These are phyloP conservation scores for Rhamnusium bicolor DNA, from an alignment of 2,888 invertebrate genomes.

Conservation along the genomic window DNA sequence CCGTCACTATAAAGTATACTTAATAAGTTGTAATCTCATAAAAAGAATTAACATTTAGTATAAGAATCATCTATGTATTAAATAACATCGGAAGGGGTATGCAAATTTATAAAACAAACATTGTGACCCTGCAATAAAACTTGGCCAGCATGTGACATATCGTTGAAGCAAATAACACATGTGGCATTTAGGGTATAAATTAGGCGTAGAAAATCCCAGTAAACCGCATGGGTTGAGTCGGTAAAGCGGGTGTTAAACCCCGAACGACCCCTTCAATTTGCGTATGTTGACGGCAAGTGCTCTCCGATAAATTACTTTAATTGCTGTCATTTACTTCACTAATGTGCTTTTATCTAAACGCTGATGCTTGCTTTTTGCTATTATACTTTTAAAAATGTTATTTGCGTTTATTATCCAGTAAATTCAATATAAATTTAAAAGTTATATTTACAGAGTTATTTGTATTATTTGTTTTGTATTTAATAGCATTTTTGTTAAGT, in stretches of 20 bases:
- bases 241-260: slow-evolving; percentile 48
- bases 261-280: slow-evolving; percentile 61
- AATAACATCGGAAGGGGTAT: slow-evolving; percentile 33
- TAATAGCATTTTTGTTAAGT: background rate
- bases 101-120: slow-evolving; percentile 63
- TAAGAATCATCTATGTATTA: slow-evolving; percentile 7
- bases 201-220: slow-evolving; percentile 67
- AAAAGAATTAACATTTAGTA: slow-evolving; percentile 35
- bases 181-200: slow-evolving; percentile 63
- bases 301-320: slow-evolving; percentile 69
- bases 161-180: slow-evolving; percentile 61
- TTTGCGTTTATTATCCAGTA: background rate
- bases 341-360: slow-evolving; percentile 56
- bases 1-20: background rate
- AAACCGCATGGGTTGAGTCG: slow-evolving; percentile 64
- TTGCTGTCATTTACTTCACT: slow-evolving; percentile 67
- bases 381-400: slow-evolving; percentile 24
- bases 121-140: slow-evolving; percentile 56
- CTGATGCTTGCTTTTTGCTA: background rate
- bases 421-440: background rate
- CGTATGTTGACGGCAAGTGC: slow-evolving; percentile 56
- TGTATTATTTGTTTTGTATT: background rate
- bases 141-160: slow-evolving; percentile 60
- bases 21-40: slow-evolving; percentile 42
- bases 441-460: background rate